Evolutionary conservation across 2,113 vertebrate species (phyloP), one percentile per base, ranked within the genome.

Genomic region (Poicephalus meyeri): DNA sequence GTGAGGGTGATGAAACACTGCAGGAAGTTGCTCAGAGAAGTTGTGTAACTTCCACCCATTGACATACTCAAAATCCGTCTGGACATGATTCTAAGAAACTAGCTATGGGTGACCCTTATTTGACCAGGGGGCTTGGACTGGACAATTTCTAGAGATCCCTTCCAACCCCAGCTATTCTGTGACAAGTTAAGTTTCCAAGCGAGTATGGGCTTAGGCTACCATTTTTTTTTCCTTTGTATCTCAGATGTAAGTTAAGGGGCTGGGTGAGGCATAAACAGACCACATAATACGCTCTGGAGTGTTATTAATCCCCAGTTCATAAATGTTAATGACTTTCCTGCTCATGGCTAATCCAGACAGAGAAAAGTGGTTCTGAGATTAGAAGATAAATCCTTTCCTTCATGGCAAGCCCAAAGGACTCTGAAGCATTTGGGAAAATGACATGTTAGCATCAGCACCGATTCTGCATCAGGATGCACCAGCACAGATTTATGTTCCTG

Each of bases 241-340:
- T 95, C 74, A 94, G 58, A n/a, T 44, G 55, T 19, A 85, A 81
- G 85, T 83, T 95, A 95, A 89, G 53, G 63, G 68, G 25, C 11
- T 96, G 63, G 46, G 24, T 42, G 77, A 64, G 80, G 47, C 23
- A 95, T 83, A 94, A 95, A 88, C 23, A 89, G 79, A 73, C 63
- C 68, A 86, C 42, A 70, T 86, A 73, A 95, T 73, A 82, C 7
- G 28, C 93, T 95, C 95, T 74, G 47, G 93, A 97, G 93, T 90
- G 72, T 94, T 90, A 90, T 95, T 97, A 96, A 94, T 94, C 88
- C 90, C 80, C 88, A 84, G 69, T 96, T 93, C 82, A 92, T 96
- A 96, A 97, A 95, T 96, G 90, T 93, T 96, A 96, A 97, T 97
- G 80, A 94, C 44, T 96, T 97, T 89, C 92, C 68, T 92, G 68